Base-by-base conservation (phyloP, 2,888 invertebrate species). In the Spodoptera exigua region DNA sequence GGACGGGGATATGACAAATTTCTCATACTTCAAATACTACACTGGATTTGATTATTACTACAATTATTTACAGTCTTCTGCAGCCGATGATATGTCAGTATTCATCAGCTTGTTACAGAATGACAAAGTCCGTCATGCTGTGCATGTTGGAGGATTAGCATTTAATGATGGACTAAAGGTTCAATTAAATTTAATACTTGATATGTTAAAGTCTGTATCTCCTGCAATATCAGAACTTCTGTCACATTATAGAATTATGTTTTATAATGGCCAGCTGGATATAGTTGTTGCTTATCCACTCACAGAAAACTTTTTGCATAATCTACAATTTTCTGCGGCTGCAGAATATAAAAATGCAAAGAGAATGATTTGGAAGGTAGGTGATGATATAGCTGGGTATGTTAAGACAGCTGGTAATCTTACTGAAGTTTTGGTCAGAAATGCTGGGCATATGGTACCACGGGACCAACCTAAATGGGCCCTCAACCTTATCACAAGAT, bases 41-140 rank as follows among this genome's bases (percentile, higher is more conserved):
- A 97, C 97, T 4, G 98, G 98, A 0, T 97, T 97, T 60, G 85
- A 95, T n/a, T 96, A 96, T 79, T 96, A 96, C 76, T 97, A 96
- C 81, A 97, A 97, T 82, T 96, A 95, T 78, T 83, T 98, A 14
- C 85, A 95, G 44, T 61, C 88, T 0, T 87, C 95, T 0, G 86
- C 93, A 4, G 93, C 95, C 13, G 85, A 89, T 1, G 93, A 95
- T 45, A 84, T 89, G 45, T 88, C 92, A 14, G 81, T 90, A 1
- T 89, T 91, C 34, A 70, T 74, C 0, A 59, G 84, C n/a, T 71
- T 92, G 16, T 72, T 94, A 1, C 78, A 90, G 32, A 87, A 90
- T 70, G 83, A 85, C 14, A 81, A 85, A 47, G 88, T 95, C 0
- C 89, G 96, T 45, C 79, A 79, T 1, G 94, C 95, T 27, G 93